Conservation (phyloP, 2,797 vertebrate genomes). For the Masticophis lateralis region DNA sequence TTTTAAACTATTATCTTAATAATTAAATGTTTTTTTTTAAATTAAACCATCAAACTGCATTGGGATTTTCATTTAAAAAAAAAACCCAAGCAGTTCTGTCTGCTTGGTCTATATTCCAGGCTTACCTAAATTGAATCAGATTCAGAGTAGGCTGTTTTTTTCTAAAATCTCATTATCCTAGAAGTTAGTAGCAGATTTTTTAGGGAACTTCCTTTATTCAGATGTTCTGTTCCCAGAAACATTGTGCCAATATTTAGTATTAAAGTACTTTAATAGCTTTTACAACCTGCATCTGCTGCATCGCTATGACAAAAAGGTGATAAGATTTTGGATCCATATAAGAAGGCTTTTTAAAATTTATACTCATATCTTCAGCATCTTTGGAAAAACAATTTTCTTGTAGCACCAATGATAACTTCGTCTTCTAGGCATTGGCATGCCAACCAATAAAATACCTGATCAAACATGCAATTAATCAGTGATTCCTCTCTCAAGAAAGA, state of each 20-base stretch:
- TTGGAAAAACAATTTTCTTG: neutral
- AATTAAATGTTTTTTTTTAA: neutral
- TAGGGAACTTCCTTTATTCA: neutral
- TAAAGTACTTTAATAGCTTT: neutral
- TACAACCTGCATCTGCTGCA: neutral
- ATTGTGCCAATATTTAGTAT: neutral
- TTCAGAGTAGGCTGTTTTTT: neutral
- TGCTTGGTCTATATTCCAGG: neutral
- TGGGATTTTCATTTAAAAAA: neutral
- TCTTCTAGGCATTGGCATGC: neutral
- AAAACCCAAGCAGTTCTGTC: neutral
- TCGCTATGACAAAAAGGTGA: neutral
- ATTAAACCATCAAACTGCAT: neutral
- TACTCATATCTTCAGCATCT: neutral
- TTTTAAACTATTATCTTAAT: neutral
- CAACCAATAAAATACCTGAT: neutral
- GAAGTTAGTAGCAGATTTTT: neutral
- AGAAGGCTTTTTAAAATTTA: neutral
- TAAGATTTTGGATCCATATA: neutral
- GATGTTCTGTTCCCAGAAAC: neutral
- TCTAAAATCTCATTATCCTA: neutral
- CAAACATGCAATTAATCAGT: neutral
- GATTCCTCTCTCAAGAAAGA: neutral
- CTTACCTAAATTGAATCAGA: neutral
- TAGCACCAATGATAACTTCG: neutral